These are phyloP conservation scores for Linurgus olivaceus DNA, from an alignment of 2,797 vertebrate genomes.

Conservation along the genomic window DNA sequence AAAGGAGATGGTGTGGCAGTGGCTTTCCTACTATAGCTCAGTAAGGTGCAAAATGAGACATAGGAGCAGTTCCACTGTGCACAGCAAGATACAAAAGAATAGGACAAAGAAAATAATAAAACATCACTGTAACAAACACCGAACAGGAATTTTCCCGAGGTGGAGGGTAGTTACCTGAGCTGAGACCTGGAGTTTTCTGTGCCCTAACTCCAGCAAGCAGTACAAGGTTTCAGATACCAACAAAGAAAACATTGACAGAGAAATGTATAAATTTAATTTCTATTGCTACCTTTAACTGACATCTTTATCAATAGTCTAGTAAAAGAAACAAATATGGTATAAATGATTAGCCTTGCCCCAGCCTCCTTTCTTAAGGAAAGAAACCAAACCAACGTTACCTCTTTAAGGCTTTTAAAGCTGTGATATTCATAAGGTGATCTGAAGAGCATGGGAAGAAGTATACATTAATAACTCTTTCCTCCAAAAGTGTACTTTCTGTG, in stretches of 20 bases:
- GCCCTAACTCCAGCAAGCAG: not conserved
- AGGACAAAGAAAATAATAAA: not conserved
- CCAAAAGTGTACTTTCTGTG: not conserved
- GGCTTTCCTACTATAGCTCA: conserved; percentile 4
- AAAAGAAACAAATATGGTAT: not conserved
- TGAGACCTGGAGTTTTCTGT: not conserved
- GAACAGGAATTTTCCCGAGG: not conserved
- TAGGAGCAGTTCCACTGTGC: not conserved
- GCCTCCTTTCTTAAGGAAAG: not conserved
- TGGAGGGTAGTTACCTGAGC: not conserved
- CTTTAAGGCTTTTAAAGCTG: not conserved
- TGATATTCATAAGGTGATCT: not conserved
- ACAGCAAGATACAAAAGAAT: not conserved
- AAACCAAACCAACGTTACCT: not conserved
- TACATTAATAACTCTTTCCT: not conserved
- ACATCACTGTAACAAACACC: not conserved
- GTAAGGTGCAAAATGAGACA: conserved; percentile 19
- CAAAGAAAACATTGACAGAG: not conserved
- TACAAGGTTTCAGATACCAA: not conserved
- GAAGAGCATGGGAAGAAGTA: not conserved
- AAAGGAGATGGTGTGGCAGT: conserved; percentile 2
- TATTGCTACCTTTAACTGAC: not conserved
- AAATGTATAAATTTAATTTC: not conserved
- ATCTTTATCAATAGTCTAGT: not conserved
- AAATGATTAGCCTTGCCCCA: not conserved